Base-by-base conservation (phyloP, 2,888 invertebrate species). In the Piscicola geometra region DNA sequence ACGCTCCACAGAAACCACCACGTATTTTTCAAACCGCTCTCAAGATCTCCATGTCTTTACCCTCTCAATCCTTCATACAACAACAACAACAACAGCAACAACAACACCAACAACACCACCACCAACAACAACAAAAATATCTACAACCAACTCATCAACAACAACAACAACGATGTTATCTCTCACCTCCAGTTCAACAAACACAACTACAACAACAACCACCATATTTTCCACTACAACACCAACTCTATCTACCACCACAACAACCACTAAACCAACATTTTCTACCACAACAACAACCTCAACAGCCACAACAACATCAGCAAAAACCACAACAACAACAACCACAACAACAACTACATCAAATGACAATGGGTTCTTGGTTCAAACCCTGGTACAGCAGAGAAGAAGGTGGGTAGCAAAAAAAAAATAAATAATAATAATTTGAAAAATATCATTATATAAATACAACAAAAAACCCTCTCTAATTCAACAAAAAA, bases 301-400 rank as follows among this genome's bases (percentile, higher is more conserved):
- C 3, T 5, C 64, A 3, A 64, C 30, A 30, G 21, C 25, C 9
- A 21, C 64, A 9, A 3, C 64, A 30, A 64, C 5, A 64, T 3
- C 5, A 25, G 9, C 21, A 9, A 21, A 25, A 25, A 21, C 30
- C 3, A 21, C 64, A 5, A 64, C 21, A 3, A 64, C 64, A 25
- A 64, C 28, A 9, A 21, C 3, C 21, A 9, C 64, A 64, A 21
- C 30, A 3, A 30, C 30, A 25, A 21, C 64, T 25, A 30, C 64
- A 64, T 12, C 3, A 30, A 64, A 64, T 41, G 41, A 41, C 41
- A 41, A 41, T 9, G 15, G 15, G 5, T 41, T 41, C 41, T 25
- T 56, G 60, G 60, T 56, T 56, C 60, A 56, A 56, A n/a, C 60
- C 60, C 3, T n/a, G n/a, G n/a, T 25, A 25, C 60, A 25, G 15